Percentiles rank a stretch among this genome's conserved stretches.
These are phyloP conservation scores for Archaeoteleia sp. DNA, from an alignment of 2,888 invertebrate genomes.

Conservation along the genomic window DNA sequence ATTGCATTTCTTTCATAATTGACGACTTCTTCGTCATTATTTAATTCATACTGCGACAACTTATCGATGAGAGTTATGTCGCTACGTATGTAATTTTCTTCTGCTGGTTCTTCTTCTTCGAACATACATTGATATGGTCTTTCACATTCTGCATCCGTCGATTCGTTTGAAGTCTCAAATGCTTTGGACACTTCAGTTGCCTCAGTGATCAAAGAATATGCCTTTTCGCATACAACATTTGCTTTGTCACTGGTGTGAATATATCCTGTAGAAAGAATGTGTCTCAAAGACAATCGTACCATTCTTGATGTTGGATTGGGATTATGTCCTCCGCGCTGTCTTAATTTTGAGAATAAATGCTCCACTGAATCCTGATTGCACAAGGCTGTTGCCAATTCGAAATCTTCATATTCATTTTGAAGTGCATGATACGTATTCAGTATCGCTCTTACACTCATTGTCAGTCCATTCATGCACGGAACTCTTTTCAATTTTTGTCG, in stretches of 20 bases:
- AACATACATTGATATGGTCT: too few species aligned
- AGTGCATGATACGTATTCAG: conserved; percentile 19
- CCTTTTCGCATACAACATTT: conserved; percentile 37
- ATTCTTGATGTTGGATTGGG: conserved; percentile 48
- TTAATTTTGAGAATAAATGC: conserved; percentile 47
- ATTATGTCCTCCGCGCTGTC: conserved; percentile 52
- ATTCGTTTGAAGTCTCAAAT: neutral
- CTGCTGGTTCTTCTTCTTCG: too few species aligned
- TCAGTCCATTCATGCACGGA: conserved; percentile 38
- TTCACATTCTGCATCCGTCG: too few species aligned
- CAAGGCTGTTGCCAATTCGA: conserved; percentile 39
- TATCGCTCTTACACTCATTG: conserved; percentile 29
- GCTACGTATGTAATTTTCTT: too few species aligned
- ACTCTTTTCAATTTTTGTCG: conserved; percentile 17
- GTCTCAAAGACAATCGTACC: conserved; percentile 33
- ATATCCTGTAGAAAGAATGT: conserved; percentile 40
- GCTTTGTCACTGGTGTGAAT: conserved; percentile 29
- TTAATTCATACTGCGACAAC: too few species aligned
- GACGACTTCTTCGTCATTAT: neutral
- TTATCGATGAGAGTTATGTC: too few species aligned
- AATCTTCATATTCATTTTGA: conserved; percentile 14
- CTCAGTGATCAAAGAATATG: conserved; percentile 4
- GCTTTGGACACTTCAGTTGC: neutral
- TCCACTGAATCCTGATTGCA: conserved; percentile 49
- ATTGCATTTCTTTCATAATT: conserved; percentile 23